Conservation (phyloP, 1,140 invertebrate species). For the Cyclina sinensis region DNA sequence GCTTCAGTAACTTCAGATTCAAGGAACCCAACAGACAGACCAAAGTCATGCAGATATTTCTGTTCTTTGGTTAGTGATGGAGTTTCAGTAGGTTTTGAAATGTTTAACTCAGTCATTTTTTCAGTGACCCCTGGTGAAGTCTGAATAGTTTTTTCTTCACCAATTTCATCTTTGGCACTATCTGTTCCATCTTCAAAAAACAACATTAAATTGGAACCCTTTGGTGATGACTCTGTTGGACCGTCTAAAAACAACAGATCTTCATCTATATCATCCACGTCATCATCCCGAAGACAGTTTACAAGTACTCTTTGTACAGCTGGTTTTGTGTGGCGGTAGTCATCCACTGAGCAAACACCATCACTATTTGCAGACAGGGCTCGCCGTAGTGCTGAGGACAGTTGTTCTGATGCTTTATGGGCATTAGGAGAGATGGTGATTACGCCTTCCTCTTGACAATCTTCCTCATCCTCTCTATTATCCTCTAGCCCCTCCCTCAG, state of each 20-base stretch:
- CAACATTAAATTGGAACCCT: slow-evolving; percentile 52
- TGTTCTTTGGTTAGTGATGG: slow-evolving; percentile 53
- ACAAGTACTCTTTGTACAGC: slow-evolving; percentile 71
- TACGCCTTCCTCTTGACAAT: not conserved
- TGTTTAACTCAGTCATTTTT: not conserved
- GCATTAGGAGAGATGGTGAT: slow-evolving; percentile 24
- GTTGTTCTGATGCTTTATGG: slow-evolving; percentile 56
- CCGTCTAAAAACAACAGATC: slow-evolving; percentile 70
- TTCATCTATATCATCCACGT: slow-evolving; percentile 65
- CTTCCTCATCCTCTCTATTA: slow-evolving; percentile 28
- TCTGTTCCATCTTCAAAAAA: slow-evolving; percentile 40
- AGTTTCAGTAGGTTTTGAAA: not conserved
- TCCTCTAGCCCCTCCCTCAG: slow-evolving; percentile 11
- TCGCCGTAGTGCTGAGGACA: slow-evolving; percentile 67
- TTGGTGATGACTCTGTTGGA: not conserved
- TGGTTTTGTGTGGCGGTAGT: slow-evolving; percentile 64
- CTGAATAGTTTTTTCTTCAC: not conserved
- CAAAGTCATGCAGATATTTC: slow-evolving; percentile 73
- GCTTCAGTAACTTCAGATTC: slow-evolving; percentile 72
- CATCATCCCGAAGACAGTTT: slow-evolving; percentile 71
- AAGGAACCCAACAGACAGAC: slow-evolving; percentile 71
- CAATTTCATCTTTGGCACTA: slow-evolving; percentile 5
- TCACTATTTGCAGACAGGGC: slow-evolving; percentile 71
- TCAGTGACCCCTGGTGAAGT: slow-evolving; percentile 8
- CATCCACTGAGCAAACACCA: slow-evolving; percentile 63